Conservation (phyloP, 2,888 invertebrate genomes). For the Lymantria dispar region DNA sequence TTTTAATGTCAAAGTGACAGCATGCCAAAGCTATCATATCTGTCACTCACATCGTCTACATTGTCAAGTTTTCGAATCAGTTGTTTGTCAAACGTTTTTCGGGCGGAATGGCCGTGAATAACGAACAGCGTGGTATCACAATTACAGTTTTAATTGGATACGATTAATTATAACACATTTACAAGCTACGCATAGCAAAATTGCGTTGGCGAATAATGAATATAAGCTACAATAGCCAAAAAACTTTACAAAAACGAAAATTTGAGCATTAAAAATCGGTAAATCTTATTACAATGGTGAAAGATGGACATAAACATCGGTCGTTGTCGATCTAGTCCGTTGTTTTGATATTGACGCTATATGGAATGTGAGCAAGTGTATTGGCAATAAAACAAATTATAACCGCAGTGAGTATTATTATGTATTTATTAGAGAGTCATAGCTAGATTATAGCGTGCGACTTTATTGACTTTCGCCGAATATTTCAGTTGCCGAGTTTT, state of each 20-base stretch:
- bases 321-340: conserved; percentile 53
- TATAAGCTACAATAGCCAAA: conserved; percentile 3
- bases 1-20: conserved; percentile 21
- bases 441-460: neutral
- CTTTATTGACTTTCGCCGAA: neutral
- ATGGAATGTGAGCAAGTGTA: conserved; percentile 68
- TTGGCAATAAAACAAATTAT: conserved; percentile 44
- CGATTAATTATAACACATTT: conserved; percentile 18
- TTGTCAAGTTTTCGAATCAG: conserved; percentile 21
- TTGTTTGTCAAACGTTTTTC: conserved; percentile 48
- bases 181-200: conserved; percentile 9
- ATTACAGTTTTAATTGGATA: conserved; percentile 25
- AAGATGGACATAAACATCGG: conserved; percentile 62
- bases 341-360: conserved; percentile 46
- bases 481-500: neutral
- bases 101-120: conserved; percentile 21
- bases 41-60: conserved; percentile 23
- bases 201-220: conserved; percentile 18
- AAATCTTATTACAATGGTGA: conserved; percentile 48
- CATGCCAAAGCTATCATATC: conserved; percentile 11
- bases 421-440: neutral
- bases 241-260: conserved; percentile 8
- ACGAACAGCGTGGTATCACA: conserved; percentile 12
- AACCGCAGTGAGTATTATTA: conserved; percentile 51
- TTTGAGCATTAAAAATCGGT: conserved; percentile 18